A percentile compares a stretch with the other conserved stretches of the same genome.
These are phyloP conservation scores for Tolmerus cingulatus DNA, from an alignment of 2,888 invertebrate genomes.

Conservation along the genomic window DNA sequence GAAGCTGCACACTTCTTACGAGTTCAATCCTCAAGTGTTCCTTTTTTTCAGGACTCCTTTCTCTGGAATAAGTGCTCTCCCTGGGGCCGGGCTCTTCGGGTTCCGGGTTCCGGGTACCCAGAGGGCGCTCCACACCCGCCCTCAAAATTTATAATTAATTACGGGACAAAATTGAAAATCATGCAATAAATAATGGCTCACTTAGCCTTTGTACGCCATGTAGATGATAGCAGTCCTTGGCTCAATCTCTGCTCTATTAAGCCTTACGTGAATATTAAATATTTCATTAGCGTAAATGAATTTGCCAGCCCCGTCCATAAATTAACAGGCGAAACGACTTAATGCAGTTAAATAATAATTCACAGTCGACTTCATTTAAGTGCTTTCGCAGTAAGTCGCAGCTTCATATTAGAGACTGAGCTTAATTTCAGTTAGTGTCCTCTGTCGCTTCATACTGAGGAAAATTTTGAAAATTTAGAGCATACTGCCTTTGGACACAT, in stretches of 20 bases:
- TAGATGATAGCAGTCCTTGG: background rate
- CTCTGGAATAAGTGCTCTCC: background rate
- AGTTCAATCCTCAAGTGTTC: background rate
- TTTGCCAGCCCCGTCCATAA: constrained; percentile 7
- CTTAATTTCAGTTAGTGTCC: constrained; percentile 7
- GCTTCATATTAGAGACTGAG: background rate
- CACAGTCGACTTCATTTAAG: constrained; percentile 13
- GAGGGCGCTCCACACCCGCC: background rate
- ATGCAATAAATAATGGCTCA: constrained; percentile 7
- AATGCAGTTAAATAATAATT: constrained; percentile 25
- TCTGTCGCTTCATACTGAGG: background rate
- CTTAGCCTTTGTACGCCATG: background rate
- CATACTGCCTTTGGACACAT: background rate
- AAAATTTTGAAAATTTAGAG: background rate
- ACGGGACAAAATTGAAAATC: constrained; percentile 22
- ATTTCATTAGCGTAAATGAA: constrained; percentile 14
- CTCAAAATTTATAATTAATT: constrained; percentile 12
- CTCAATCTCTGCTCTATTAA: constrained; percentile 4
- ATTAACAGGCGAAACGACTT: background rate
- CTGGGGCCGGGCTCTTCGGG: background rate
- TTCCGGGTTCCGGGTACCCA: background rate
- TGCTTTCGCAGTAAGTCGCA: constrained; percentile 6
- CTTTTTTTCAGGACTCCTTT: background rate
- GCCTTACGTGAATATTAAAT: constrained; percentile 16
- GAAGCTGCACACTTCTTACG: background rate